These are phyloP conservation scores for Heloderma charlesbogerti DNA, from an alignment of 2,113 vertebrate species.

Conservation along the genomic window DNA sequence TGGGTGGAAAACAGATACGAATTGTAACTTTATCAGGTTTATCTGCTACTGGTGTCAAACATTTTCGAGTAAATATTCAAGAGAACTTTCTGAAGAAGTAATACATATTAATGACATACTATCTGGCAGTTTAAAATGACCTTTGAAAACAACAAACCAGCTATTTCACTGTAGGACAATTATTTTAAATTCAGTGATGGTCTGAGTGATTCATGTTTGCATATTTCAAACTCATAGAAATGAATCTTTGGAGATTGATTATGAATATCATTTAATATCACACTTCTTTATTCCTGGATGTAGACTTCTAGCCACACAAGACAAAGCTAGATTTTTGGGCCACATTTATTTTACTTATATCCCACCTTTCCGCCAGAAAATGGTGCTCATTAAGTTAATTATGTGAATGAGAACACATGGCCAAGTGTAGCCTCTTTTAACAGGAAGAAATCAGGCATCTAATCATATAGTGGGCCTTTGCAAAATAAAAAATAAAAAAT, in stretches of 20 bases:
- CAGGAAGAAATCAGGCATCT: not conserved
- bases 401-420: not conserved
- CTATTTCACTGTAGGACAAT: constrained; percentile 35
- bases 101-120: constrained; percentile 78
- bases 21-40: constrained; percentile 65
- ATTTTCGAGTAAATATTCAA: constrained; percentile 66
- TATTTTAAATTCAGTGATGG: constrained; percentile 46
- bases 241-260: not conserved
- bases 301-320: not conserved
- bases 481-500: not conserved
- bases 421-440: not conserved
- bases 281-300: not conserved
- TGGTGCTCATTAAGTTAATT: not conserved
- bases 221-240: constrained; percentile 3
- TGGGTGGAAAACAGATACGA: constrained; percentile 49
- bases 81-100: constrained; percentile 58
- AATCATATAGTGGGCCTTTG: not conserved
- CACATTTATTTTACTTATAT: too few species aligned
- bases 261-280: constrained; percentile 41
- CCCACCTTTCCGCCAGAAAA: too few species aligned
- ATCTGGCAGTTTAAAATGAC: constrained; percentile 70
- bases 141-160: constrained; percentile 74
- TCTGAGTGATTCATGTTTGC: constrained; percentile 66
- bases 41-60: constrained; percentile 64
- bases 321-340: not conserved